A percentile compares a stretch with the other conserved stretches of the same genome.
Evolutionary conservation across 2,113 vertebrate species (phyloP).

Genomic region (Myxocyprinus asiaticus): DNA sequence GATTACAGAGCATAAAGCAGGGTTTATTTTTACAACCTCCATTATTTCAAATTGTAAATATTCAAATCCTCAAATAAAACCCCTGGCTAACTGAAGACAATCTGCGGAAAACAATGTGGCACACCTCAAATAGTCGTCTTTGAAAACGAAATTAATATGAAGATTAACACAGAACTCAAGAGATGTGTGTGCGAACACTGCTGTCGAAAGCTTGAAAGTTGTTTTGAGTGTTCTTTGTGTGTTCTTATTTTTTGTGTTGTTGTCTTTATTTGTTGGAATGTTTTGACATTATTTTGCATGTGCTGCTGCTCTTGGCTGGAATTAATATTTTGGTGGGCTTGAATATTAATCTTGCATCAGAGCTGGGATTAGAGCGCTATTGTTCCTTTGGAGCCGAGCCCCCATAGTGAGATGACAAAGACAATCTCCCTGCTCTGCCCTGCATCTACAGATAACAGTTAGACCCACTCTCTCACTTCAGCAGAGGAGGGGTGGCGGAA

Average conservation of each 20-base stretch:
- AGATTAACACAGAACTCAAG: slow-evolving; percentile 72
- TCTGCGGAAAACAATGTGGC: slow-evolving; percentile 60
- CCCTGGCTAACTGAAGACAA: slow-evolving; percentile 84
- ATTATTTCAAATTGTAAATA: slow-evolving; percentile 98
- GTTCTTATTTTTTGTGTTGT: slow-evolving; percentile 56
- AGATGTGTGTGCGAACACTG: slow-evolving; percentile 48
- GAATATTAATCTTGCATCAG: slow-evolving; percentile 80
- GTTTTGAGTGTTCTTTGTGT: slow-evolving; percentile 63
- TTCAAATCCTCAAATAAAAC: slow-evolving; percentile 96
- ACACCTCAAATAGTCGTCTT: slow-evolving; percentile 70
- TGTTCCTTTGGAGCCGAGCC: slow-evolving; percentile 74
- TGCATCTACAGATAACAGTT: slow-evolving; percentile 76
- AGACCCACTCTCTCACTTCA: slow-evolving; percentile 58
- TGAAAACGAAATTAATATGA: slow-evolving; percentile 77
- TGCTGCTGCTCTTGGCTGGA: slow-evolving; percentile 62
- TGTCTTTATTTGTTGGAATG: slow-evolving; percentile 62
- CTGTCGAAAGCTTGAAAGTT: slow-evolving; percentile 1
- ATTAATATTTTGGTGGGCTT: slow-evolving; percentile 76
- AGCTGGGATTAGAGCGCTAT: slow-evolving; percentile 76
- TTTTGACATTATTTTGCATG: slow-evolving; percentile 73
- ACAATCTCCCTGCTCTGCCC: slow-evolving; percentile 72
- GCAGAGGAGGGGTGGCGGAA: slow-evolving; percentile 46
- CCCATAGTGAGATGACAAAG: slow-evolving; percentile 69
- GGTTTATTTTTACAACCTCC: slow-evolving; percentile 87
- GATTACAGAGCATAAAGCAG: slow-evolving; percentile 68